Evolutionary conservation across 2,113 vertebrate genomes (phyloP), one percentile per base, ranked within the genome.

Genomic region (Malurus cyaneus): DNA sequence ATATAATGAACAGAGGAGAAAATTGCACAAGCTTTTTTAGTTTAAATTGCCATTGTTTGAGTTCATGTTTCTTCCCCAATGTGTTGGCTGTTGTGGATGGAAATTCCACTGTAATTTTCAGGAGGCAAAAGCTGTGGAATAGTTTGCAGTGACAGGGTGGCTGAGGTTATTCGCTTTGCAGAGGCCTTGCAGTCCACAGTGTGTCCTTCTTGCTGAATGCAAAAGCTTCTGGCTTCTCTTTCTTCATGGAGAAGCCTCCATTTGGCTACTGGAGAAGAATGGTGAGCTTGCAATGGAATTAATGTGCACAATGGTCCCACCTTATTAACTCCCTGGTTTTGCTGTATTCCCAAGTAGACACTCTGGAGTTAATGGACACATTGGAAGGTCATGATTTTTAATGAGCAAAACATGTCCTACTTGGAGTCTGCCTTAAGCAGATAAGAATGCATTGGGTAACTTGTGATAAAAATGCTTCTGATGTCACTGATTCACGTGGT

Each of bases 371-470:
- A 89, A 92, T 20, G 69, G 80, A 20, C 29, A 66, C 56, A 34
- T n/a, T 89, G 86, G 85, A 92, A 82, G 60, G 61, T 91, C 11
- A 0, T 94, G 88, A 79, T 91, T 96, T 89, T 96, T 89, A 77
- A 78, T 79, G 47, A 89, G 90, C 67, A 87, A 87, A 96, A 70
- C 50, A 59, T 44, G 39, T 91, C 89, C n/a, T 93, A 80, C 50
- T 87, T 92, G 94, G 93, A 93, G 57, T 96, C 81, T 95, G 83
- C 72, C 85, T 93, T 96, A 91, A 94, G 89, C 81, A 96, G 88
- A 92, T 94, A 93, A 96, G 92, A 95, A 96, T 95, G 93, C 83
- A 66, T 85, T 94, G 88, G 93, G 83, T 95, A 92, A 95, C 69
- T 61, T 65, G 31, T 93, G 92, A 72, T 94, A 97, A 92, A 96